Conservation (phyloP, 2,888 invertebrate genomes). For the Oegoconia quadripuncta region DNA sequence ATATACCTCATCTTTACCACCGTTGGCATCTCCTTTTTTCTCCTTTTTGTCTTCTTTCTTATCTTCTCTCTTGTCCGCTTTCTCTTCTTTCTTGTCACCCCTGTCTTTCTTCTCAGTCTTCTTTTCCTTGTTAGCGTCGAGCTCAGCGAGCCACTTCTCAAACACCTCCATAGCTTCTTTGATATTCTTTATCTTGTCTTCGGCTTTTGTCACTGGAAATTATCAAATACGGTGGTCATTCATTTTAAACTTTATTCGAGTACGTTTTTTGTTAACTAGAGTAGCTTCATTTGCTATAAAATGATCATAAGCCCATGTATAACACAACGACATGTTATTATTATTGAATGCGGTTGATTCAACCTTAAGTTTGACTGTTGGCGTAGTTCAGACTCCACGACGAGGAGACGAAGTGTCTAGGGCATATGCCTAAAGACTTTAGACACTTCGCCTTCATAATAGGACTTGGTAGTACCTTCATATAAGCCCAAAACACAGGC, state of each 20-base stretch:
- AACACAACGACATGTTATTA: too few species aligned
- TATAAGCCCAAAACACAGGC: too few species aligned
- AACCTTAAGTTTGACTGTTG: too few species aligned
- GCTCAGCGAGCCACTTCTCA: slow-evolving; percentile 82
- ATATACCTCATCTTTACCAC: too few species aligned
- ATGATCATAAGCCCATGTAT: too few species aligned
- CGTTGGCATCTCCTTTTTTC: too few species aligned
- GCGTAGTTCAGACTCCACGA: too few species aligned
- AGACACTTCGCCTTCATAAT: too few species aligned
- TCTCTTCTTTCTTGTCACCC: slow-evolving; percentile 24
- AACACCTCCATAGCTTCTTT: slow-evolving; percentile 84
- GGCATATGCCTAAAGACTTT: too few species aligned
- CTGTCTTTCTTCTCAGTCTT: slow-evolving; percentile 35
- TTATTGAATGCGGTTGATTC: too few species aligned
- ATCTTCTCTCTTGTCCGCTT: slow-evolving; percentile 26
- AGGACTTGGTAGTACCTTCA: too few species aligned
- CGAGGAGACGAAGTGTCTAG: too few species aligned
- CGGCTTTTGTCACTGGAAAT: slow-evolving; percentile 83
- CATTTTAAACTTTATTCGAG: background rate
- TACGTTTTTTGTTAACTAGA: background rate
- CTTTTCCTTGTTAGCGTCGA: slow-evolving; percentile 55
- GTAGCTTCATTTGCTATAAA: background rate
- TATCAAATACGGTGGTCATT: background rate
- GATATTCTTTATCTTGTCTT: slow-evolving; percentile 83
- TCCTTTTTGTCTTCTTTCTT: slow-evolving; percentile 33